Conservation (phyloP, 2,797 vertebrate species). For the Numenius phaeopus region DNA sequence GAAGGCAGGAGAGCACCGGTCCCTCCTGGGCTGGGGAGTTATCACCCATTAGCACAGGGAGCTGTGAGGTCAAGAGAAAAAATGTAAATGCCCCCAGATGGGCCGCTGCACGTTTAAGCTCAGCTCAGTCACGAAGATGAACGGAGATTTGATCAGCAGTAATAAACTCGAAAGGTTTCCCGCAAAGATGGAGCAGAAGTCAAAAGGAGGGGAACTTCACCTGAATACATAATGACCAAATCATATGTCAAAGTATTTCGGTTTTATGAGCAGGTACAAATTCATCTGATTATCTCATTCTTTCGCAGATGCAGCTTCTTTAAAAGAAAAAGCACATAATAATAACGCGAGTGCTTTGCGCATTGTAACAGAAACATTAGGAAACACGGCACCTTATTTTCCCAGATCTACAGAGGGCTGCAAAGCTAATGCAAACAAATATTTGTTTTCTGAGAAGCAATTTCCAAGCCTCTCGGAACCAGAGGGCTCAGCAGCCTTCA, state of each 20-base stretch:
- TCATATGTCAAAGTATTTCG: not conserved
- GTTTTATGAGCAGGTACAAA: conserved; percentile 1
- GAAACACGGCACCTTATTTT: not conserved
- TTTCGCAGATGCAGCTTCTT: not conserved
- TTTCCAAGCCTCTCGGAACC: not conserved
- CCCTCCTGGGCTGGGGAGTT: not conserved
- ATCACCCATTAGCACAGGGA: not conserved
- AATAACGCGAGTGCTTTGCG: not conserved
- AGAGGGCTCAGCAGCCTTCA: not conserved
- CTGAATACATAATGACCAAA: not conserved
- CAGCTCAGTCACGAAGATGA: not conserved
- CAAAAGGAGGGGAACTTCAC: not conserved
- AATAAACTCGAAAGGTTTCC: not conserved
- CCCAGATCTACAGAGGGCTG: not conserved
- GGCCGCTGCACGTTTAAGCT: not conserved
- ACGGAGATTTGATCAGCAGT: not conserved
- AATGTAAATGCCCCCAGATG: not conserved
- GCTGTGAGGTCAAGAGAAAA: not conserved
- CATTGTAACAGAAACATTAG: not conserved
- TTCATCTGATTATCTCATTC: not conserved
- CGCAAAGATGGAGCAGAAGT: not conserved
- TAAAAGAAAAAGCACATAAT: not conserved
- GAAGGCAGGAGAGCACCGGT: not conserved
- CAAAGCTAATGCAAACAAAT: not conserved
- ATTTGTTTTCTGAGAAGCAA: not conserved